Conservation (phyloP, 2,797 vertebrate genomes). For the Thripadectes ignobilis region DNA sequence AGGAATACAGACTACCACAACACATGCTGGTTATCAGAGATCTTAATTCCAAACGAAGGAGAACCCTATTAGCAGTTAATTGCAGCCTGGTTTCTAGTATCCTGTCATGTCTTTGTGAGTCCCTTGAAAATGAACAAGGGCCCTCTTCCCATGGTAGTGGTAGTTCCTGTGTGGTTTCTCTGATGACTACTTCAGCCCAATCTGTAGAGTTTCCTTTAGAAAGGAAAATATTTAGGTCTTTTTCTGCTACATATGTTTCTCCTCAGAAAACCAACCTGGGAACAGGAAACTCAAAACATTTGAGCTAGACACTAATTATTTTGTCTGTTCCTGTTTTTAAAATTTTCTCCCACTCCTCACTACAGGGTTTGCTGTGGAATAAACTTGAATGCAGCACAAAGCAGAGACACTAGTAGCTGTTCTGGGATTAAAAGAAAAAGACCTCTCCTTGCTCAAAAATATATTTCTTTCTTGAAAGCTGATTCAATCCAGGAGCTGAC, state of each 20-base stretch:
- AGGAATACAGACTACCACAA: background rate
- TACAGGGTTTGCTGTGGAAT: background rate
- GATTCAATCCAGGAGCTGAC: background rate
- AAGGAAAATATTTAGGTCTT: background rate
- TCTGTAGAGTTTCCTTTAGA: background rate
- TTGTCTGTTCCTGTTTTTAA: background rate
- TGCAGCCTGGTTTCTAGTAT: background rate
- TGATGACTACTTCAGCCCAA: background rate
- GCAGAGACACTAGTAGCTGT: background rate
- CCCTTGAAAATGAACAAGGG: background rate
- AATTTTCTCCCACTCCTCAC: background rate
- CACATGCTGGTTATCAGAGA: background rate
- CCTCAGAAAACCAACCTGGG: background rate
- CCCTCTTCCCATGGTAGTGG: background rate
- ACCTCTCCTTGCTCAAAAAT: background rate
- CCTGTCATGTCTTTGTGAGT: background rate
- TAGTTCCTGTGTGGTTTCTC: background rate
- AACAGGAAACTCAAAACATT: background rate
- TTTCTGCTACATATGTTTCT: background rate
- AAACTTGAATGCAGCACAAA: background rate
- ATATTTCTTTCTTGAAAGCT: background rate
- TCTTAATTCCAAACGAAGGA: background rate
- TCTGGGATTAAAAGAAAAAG: background rate
- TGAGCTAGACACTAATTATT: background rate
- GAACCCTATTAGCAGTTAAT: background rate